Percentiles rank a stretch among this genome's conserved stretches.
These are phyloP conservation scores for Drosophila nannoptera DNA, from an alignment of 1,140 invertebrate genomes.

Conservation along the genomic window DNA sequence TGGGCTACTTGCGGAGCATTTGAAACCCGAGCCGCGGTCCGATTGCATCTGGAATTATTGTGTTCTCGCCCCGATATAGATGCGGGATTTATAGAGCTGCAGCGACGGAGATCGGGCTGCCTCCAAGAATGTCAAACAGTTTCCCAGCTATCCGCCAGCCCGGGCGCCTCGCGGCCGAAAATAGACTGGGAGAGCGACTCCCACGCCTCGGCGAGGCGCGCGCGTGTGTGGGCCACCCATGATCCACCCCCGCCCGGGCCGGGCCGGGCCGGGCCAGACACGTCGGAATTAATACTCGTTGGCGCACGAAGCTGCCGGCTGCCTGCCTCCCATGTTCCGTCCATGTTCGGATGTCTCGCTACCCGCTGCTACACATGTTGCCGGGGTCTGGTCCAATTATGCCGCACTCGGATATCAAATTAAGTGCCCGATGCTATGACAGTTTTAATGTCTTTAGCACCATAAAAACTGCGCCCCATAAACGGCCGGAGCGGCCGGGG, in stretches of 20 bases:
- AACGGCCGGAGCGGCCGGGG: conserved; percentile 35
- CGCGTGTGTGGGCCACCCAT: conserved; percentile 54
- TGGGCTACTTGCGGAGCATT: too few relatives aligned
- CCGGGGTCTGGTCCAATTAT: conserved; percentile 67
- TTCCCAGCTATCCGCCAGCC: conserved; percentile 19
- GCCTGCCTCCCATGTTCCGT: background rate
- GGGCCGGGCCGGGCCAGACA: conserved; percentile 31
- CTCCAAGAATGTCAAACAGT: conserved; percentile 22
- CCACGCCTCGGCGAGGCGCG: conserved; percentile 35
- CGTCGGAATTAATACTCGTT: conserved; percentile 56
- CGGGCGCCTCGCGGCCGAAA: conserved; percentile 28
- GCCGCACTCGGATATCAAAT: conserved; percentile 70
- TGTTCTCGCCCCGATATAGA: too few relatives aligned
- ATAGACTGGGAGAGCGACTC: conserved; percentile 57
- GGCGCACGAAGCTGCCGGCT: conserved; percentile 25
- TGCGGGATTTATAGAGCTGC: too few relatives aligned
- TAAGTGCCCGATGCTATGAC: conserved; percentile 72
- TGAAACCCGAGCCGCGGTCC: too few relatives aligned
- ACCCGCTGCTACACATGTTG: conserved; percentile 43
- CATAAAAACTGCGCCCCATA: conserved; percentile 60
- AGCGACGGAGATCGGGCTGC: too few relatives aligned
- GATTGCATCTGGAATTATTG: too few relatives aligned
- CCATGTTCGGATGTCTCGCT: conserved; percentile 28
- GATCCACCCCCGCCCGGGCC: too few relatives aligned
- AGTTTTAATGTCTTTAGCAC: conserved; percentile 74